A percentile compares a stretch with the other conserved stretches of the same genome.
These are phyloP conservation scores for Megaceryle maxima DNA, from an alignment of 2,113 vertebrate genomes.

Conservation along the genomic window DNA sequence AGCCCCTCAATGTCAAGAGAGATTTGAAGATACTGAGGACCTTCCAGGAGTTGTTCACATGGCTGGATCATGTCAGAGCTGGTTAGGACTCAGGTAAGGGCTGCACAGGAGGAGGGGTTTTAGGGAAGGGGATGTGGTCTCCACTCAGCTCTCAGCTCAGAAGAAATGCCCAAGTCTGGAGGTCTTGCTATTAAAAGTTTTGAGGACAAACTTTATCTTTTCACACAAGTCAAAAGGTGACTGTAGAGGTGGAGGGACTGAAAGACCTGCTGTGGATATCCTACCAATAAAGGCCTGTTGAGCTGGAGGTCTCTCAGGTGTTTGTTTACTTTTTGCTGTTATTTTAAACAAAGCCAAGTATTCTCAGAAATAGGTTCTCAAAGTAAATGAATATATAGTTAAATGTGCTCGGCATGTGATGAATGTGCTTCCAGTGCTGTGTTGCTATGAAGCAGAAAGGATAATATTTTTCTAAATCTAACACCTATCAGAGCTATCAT, in stretches of 20 bases:
- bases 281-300: background rate
- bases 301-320: background rate
- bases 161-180: background rate
- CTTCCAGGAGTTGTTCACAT: background rate
- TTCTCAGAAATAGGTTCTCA: background rate
- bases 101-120: background rate
- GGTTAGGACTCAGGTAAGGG: background rate
- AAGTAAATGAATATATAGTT: background rate
- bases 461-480: background rate
- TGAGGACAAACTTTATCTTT: background rate
- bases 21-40: background rate
- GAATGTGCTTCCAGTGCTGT: background rate
- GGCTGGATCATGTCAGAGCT: background rate
- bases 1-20: background rate
- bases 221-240: background rate
- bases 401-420: rapidly evolving
- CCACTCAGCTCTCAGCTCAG: background rate
- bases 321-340: background rate
- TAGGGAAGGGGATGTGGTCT: background rate
- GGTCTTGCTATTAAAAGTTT: background rate
- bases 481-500: background rate
- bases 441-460: background rate
- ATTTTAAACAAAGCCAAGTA: background rate
- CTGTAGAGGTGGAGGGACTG: background rate
- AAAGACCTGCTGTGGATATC: background rate